These are phyloP conservation scores for Anoura caudifer DNA, from an alignment of 2,113 vertebrate species.

Conservation along the genomic window DNA sequence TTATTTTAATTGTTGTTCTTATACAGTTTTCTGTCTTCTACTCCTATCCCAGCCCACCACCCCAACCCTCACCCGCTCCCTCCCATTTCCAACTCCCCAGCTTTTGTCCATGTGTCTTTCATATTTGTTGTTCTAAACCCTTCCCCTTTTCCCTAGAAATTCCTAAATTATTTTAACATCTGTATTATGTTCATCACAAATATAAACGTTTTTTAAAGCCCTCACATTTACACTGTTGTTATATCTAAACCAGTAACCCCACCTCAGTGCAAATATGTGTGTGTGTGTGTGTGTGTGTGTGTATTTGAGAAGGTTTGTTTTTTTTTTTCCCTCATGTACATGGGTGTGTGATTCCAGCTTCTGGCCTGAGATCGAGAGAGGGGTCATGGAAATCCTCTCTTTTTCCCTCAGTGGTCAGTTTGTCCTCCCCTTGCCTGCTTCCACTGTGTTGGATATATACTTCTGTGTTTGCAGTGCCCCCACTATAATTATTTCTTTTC, in stretches of 20 bases:
- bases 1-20: too few species aligned
- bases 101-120: too few species aligned
- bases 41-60: too few species aligned
- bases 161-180: not conserved
- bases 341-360: not conserved
- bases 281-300: too few species aligned
- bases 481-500: not conserved
- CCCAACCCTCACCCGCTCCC: too few species aligned
- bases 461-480: not conserved
- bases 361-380: not conserved
- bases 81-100: too few species aligned
- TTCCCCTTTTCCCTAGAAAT: too few species aligned
- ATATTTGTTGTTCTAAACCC: too few species aligned
- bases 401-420: not conserved
- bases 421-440: not conserved
- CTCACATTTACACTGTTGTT: not conserved
- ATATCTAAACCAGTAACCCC: not conserved
- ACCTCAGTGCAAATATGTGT: not conserved
- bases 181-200: constrained; percentile 4
- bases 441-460: not conserved
- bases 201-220: not conserved
- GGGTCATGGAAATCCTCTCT: not conserved
- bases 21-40: too few species aligned
- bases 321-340: not conserved
- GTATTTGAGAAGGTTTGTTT: too few species aligned